Conservation (phyloP, 2,113 vertebrate species). For the Brevimyrus niger region DNA sequence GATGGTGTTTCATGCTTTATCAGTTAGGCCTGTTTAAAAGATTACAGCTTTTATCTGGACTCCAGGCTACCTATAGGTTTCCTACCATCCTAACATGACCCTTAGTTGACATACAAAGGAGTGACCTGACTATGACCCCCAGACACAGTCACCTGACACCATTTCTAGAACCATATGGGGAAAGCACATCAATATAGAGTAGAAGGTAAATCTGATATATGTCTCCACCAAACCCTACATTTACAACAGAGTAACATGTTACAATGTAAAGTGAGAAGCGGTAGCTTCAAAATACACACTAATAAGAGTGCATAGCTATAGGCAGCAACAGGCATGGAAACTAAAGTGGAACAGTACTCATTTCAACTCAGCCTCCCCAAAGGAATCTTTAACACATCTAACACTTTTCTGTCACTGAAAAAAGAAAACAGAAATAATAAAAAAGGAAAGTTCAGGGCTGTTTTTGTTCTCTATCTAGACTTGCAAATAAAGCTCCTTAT, state of each 20-base stretch:
- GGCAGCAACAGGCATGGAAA: not conserved
- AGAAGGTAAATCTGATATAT: not conserved
- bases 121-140: conserved; percentile 24
- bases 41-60: conserved; percentile 10
- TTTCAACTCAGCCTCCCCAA: not conserved
- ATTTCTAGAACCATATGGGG: not conserved
- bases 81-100: conserved; percentile 19
- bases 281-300: not conserved
- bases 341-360: not conserved
- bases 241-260: not conserved
- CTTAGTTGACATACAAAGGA: conserved; percentile 30
- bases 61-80: conserved; percentile 11
- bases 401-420: not conserved
- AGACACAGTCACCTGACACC: conserved; percentile 20
- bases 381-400: not conserved
- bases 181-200: not conserved
- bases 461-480: not conserved
- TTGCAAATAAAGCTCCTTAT: not conserved
- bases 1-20: not conserved
- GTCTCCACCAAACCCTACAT: not conserved
- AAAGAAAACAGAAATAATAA: not conserved
- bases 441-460: not conserved
- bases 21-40: not conserved
- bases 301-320: not conserved
- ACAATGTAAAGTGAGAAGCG: not conserved